Evolutionary conservation across 2,888 invertebrate genomes (phyloP), one percentile per base, ranked within the genome.

Genomic region (Hirtodrosophila confusa): DNA sequence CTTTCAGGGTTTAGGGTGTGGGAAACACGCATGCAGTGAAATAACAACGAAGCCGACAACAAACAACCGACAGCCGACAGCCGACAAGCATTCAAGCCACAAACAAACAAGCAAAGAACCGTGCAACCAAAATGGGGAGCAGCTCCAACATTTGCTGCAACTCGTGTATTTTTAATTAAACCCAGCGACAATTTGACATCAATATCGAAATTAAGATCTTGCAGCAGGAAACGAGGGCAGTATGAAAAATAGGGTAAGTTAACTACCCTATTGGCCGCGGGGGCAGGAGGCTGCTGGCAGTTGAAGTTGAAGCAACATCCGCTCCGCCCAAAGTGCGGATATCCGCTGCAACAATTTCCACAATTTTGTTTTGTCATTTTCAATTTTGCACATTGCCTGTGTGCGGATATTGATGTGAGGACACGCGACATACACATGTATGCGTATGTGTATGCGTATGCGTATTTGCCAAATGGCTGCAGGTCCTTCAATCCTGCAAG

Each of bases 151-250:
- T 67, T 71, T 62, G 63, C 36, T 35, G 75, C 75, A 69, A 12
- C 43, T 51, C 70, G 63, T 72, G 66, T 66, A 61, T 86, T 88
- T 84, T 84, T 86, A 88, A 88, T 84, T 88, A 88, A 84, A 86
- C 55, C 67, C 54, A 63, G 66, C 84, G 84, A 84, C 87, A 86
- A 84, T 88, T 86, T 84, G 88, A 84, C 84, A 88, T 86, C 87
- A 84, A 84, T 84, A 84, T 84, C 84, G 87, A 84, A 86, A 88
- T 84, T 86, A 88, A 84, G 87, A 84, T 88, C 88, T 84, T 80
- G 75, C 86, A 65, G 45, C 62, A 41, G 43, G n/a, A 40, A 62
- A 45, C 47, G 53, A 49, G 36, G 41, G 8, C 35, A 50, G 44
- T 24, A 1, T 39, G 43, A 31, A 58, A 39, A 56, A 60, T 55